These are phyloP conservation scores for Habropoda laboriosa DNA, from an alignment of 1,140 invertebrate genomes.

Conservation along the genomic window DNA sequence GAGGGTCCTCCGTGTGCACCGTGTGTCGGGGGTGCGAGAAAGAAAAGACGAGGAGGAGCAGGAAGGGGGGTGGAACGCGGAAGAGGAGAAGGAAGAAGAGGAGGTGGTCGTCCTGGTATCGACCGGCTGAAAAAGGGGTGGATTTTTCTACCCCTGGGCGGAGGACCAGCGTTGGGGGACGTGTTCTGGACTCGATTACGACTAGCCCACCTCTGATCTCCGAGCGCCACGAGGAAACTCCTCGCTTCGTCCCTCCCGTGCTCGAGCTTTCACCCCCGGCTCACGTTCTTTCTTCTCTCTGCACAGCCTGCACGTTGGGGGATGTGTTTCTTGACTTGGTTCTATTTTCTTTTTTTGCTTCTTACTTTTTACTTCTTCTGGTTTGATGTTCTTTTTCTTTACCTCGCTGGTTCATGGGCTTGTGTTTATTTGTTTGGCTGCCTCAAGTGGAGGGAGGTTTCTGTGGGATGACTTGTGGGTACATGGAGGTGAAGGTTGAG, in stretches of 20 bases:
- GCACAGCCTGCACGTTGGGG: neutral
- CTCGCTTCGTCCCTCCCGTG: neutral
- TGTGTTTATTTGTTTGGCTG: no score
- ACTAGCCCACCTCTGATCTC: constrained; percentile 59
- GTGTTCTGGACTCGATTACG: constrained; percentile 67
- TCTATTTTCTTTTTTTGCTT: no score
- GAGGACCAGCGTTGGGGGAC: constrained; percentile 65
- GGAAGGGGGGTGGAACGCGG: constrained; percentile 61
- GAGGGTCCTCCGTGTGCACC: constrained; percentile 44
- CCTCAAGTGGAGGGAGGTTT: no score
- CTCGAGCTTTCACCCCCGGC: constrained; percentile 11
- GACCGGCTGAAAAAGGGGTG: constrained; percentile 79
- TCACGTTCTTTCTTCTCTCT: neutral
- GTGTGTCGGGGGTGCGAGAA: constrained; percentile 64
- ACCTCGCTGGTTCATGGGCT: no score
- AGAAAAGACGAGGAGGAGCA: constrained; percentile 73
- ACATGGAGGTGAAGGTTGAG: no score
- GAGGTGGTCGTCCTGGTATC: constrained; percentile 76
- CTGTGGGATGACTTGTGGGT: no score
- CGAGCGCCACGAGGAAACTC: constrained; percentile 14
- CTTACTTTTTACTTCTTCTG: no score
- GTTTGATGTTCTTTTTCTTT: no score
- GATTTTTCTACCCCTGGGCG: constrained; percentile 77
- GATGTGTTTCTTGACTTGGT: neutral
- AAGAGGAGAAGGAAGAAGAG: constrained; percentile 67